These are phyloP conservation scores for Pangasius macronema DNA, from an alignment of 2,797 vertebrate genomes.

Conservation along the genomic window DNA sequence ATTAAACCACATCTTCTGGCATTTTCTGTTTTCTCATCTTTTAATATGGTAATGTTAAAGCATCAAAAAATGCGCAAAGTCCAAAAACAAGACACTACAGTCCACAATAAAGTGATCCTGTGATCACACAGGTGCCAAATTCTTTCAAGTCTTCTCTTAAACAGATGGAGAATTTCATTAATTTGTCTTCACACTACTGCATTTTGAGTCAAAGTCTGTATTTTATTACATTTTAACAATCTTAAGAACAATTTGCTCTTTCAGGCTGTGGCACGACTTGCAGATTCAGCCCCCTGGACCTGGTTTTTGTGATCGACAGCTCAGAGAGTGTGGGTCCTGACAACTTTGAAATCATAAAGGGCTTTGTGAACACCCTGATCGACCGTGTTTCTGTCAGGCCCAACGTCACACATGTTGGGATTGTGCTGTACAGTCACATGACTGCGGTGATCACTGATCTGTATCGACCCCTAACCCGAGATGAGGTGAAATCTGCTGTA, in stretches of 20 bases:
- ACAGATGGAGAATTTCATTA: background rate
- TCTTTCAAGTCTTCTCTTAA: background rate
- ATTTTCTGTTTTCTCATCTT: background rate
- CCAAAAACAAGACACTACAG: background rate
- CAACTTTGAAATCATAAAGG: constrained; percentile 84
- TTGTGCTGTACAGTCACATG: constrained; percentile 84
- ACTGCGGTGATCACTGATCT: constrained; percentile 74
- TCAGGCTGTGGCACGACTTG: constrained; percentile 84
- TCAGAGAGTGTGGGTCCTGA: constrained; percentile 86
- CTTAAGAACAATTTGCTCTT: constrained; percentile 5
- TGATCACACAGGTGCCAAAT: background rate
- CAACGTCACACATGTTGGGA: constrained; percentile 70
- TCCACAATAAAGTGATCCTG: background rate
- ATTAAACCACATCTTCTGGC: background rate
- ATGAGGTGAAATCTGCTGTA: constrained; percentile 70
- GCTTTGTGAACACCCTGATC: constrained; percentile 79
- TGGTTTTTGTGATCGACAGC: constrained; percentile 88
- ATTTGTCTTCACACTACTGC: background rate
- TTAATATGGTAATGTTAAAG: background rate
- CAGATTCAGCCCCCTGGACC: constrained; percentile 78
- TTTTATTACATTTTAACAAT: background rate
- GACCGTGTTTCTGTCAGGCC: constrained; percentile 72
- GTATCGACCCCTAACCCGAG: constrained; percentile 65
- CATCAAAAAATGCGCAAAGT: background rate
- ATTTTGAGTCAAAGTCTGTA: background rate